phyloP scores from a whole-genome alignment of 2,888 invertebrate genomes.

The Lepidochitona cinerea region DNA sequence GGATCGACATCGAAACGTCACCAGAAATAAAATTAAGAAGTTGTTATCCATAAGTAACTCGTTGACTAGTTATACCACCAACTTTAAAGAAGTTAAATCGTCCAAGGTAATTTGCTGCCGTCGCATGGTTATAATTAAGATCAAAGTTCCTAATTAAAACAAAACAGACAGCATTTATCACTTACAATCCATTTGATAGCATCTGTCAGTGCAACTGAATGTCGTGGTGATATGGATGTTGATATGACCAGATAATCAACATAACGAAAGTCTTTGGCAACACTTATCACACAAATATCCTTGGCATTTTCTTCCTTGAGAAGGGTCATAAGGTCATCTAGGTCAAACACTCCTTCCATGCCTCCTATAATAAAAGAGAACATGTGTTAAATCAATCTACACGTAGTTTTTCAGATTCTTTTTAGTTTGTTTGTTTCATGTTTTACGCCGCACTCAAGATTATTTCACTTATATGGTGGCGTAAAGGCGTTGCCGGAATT shows the following conservation, averaged over 20 bases:
- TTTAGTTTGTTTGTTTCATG: too few species aligned
- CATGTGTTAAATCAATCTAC: too few species aligned
- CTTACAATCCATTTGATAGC: slow-evolving; percentile 59
- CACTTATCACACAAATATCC: slow-evolving; percentile 85
- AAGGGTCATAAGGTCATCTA: slow-evolving; percentile 86
- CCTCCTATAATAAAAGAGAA: slow-evolving; percentile 80
- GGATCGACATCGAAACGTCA: too few species aligned
- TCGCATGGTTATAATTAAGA: background rate
- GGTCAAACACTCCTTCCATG: slow-evolving; percentile 86
- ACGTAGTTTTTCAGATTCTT: too few species aligned
- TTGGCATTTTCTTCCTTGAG: slow-evolving; percentile 83
- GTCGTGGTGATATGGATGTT: slow-evolving; percentile 72
- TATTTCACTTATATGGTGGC: too few species aligned
- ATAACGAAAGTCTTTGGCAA: slow-evolving; percentile 83
- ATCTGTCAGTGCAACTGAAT: slow-evolving; percentile 65
- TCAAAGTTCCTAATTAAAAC: slow-evolving; percentile 81
- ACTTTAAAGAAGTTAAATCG: too few species aligned
- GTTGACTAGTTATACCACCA: too few species aligned
- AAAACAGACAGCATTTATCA: slow-evolving; percentile 13
- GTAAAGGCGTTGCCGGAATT: too few species aligned
- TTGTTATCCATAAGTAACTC: too few species aligned
- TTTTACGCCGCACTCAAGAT: too few species aligned
- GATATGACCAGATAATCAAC: slow-evolving; percentile 89
- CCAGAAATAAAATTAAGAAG: too few species aligned
- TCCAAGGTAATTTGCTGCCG: too few species aligned